A percentile compares a stretch with the other conserved stretches of the same genome.
phyloP scores from a whole-genome alignment of 53 echinoderm and acorn worm genomes.

The Apostichopus leukothele region DNA sequence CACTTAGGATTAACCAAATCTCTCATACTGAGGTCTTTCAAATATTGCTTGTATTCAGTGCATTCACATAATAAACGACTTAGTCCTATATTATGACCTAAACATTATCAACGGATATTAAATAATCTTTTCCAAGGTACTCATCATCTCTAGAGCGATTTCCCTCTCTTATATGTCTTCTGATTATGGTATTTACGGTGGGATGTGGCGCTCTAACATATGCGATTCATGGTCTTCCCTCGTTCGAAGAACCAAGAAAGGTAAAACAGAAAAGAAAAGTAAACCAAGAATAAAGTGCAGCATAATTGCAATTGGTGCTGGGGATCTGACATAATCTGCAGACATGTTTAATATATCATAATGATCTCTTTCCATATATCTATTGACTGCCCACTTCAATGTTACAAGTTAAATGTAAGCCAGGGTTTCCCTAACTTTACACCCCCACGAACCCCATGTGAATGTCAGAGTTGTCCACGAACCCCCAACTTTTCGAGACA shows the following conservation, averaged over 20 bases:
- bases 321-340: background rate
- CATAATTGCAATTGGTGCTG: background rate
- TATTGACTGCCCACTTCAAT: background rate
- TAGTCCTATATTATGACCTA: too few relatives aligned
- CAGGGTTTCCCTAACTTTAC: too few relatives aligned
- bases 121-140: background rate
- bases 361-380: too few relatives aligned
- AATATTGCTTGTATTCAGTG: too few relatives aligned
- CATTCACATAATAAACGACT: too few relatives aligned
- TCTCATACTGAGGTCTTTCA: too few relatives aligned
- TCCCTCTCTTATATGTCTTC: background rate
- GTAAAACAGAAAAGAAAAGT: background rate
- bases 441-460: too few relatives aligned
- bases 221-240: constrained; percentile 1
- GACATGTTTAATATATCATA: background rate
- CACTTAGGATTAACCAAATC: too few relatives aligned
- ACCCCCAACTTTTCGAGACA: too few relatives aligned
- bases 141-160: background rate
- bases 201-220: constrained; percentile 11
- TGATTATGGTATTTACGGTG: background rate
- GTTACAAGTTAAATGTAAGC: background rate
- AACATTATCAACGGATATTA: too few relatives aligned
- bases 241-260: constrained; percentile 2
- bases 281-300: background rate
- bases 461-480: too few relatives aligned